Evolutionary conservation across 2,888 invertebrate species (phyloP).

Genomic region (Strigamia crassipes): DNA sequence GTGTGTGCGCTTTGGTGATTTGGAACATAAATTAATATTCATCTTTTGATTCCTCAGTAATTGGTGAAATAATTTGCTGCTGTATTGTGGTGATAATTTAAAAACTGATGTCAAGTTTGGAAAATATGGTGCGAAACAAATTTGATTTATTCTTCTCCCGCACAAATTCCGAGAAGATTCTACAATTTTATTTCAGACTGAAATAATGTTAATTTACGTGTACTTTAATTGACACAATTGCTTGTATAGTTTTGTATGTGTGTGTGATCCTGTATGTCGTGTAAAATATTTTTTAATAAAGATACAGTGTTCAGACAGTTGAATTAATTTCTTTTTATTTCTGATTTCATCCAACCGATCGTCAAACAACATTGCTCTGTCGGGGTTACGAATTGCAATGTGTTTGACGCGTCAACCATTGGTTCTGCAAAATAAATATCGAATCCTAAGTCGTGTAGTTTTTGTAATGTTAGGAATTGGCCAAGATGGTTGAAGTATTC

Average conservation of each 20-base stretch:
- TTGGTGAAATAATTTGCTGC: neutral
- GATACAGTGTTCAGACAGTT: constrained; percentile 10
- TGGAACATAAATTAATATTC: neutral
- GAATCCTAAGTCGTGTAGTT: constrained; percentile 45
- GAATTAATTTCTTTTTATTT: neutral
- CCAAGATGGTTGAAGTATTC: constrained; percentile 46
- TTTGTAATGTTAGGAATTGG: constrained; percentile 35
- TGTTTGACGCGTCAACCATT: constrained; percentile 16
- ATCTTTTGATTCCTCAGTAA: neutral
- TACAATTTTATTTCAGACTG: constrained; percentile 43
- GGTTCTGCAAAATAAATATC: constrained; percentile 46
- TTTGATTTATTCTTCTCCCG: neutral
- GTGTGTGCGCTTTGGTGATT: neutral
- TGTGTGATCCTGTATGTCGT: neutral
- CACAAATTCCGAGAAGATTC: neutral
- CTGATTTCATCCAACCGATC: constrained; percentile 45
- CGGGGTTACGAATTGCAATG: neutral
- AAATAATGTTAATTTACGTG: constrained; percentile 39
- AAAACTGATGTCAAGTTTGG: neutral
- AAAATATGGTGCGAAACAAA: neutral
- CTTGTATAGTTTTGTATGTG: constrained; percentile 43
- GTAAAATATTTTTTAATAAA: constrained; percentile 11
- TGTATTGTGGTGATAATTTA: neutral
- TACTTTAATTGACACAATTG: constrained; percentile 44
- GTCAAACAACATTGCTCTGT: constrained; percentile 46